A percentile compares a stretch with the other conserved stretches of the same genome.
Evolutionary conservation across 2,113 vertebrate species (phyloP).

Genomic region (Scophthalmus maximus): DNA sequence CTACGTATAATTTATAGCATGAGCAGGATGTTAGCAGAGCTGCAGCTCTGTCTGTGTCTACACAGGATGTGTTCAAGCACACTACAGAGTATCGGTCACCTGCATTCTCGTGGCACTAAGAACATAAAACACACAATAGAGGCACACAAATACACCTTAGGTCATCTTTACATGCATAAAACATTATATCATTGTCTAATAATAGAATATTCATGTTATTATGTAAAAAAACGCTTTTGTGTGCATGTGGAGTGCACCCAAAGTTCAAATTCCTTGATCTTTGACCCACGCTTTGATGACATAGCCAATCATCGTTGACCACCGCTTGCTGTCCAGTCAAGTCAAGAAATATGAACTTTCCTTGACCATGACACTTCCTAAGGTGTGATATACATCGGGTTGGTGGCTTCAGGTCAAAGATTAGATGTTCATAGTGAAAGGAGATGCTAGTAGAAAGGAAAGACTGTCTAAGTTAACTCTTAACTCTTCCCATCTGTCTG

Average conservation of each 20-base stretch:
- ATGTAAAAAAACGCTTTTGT: not conserved
- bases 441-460: conserved; percentile 10
- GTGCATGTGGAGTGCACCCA: not conserved
- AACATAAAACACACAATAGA: not conserved
- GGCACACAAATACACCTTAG: too few species aligned
- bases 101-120: not conserved
- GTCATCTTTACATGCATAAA: too few species aligned
- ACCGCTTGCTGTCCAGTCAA: not conserved
- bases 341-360: not conserved
- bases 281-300: not conserved
- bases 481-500: not conserved
- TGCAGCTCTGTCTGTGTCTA: too few species aligned
- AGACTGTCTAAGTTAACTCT: not conserved
- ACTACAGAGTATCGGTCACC: too few species aligned
- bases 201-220: not conserved
- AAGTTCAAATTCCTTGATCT: not conserved
- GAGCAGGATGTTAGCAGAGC: too few species aligned
- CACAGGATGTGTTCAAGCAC: too few species aligned
- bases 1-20: too few species aligned
- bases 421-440: conserved; percentile 33
- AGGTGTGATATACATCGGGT: conserved; percentile 4
- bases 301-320: not conserved
- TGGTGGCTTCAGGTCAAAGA: conserved; percentile 23
- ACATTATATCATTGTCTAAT: not conserved
- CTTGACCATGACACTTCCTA: not conserved